Conservation (phyloP, 2,113 vertebrate genomes). For the Camelus bactrianus region DNA sequence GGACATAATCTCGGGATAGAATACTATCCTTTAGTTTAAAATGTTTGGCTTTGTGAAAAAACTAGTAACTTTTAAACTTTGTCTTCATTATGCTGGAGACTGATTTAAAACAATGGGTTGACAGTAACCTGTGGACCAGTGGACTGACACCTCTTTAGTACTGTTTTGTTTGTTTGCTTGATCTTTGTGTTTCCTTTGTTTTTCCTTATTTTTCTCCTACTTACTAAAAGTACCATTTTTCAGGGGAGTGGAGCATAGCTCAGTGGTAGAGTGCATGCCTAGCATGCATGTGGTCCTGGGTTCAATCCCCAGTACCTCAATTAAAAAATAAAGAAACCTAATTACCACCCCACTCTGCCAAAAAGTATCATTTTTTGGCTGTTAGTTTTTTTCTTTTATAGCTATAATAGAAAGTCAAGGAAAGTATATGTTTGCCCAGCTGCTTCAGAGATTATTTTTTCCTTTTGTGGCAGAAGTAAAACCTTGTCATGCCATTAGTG, state of each 20-base stretch:
- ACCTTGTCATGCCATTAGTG: background rate
- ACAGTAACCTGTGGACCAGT: background rate
- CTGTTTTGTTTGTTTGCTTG: background rate
- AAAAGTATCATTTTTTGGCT: background rate
- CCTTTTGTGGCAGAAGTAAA: background rate
- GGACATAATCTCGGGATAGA: background rate
- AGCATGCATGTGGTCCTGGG: too few relatives aligned
- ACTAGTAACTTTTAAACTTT: background rate
- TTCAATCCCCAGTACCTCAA: too few relatives aligned
- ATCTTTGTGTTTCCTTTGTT: background rate
- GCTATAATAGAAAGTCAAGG: background rate
- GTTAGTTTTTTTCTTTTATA: background rate
- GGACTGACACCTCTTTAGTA: background rate
- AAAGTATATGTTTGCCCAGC: background rate
- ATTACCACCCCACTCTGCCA: too few relatives aligned
- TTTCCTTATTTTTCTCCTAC: background rate
- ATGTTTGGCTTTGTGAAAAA: background rate
- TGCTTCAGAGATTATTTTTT: background rate
- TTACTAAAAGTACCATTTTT: background rate
- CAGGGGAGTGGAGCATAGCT: too few relatives aligned
- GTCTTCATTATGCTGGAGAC: background rate
- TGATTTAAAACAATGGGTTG: background rate
- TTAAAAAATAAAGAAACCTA: too few relatives aligned
- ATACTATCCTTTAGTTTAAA: background rate
- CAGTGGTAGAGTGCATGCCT: too few relatives aligned